phyloP scores from a whole-genome alignment of 2,113 vertebrate species.

The Empidonax alnorum region DNA sequence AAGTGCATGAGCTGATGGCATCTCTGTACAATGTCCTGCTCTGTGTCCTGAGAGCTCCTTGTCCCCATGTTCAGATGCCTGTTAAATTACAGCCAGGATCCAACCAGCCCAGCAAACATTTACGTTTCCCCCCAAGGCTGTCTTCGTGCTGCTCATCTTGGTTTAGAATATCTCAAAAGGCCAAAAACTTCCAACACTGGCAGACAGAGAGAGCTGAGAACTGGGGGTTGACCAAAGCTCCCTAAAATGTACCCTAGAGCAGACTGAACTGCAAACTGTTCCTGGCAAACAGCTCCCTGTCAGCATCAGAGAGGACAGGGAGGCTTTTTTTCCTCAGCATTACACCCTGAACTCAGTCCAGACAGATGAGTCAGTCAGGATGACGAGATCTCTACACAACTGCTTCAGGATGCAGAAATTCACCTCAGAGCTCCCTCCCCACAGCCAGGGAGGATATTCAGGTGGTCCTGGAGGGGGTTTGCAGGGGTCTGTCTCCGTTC shows the following conservation, averaged over 20 bases:
- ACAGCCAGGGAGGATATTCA: neutral
- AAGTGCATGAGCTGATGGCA: neutral
- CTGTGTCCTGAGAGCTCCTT: neutral
- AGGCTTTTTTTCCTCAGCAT: neutral
- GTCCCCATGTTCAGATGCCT: neutral
- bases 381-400: neutral
- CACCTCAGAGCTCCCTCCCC: slow-evolving; percentile 6
- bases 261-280: neutral
- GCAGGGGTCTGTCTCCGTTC: neutral
- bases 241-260: neutral
- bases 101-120: neutral
- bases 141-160: neutral
- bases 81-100: neutral
- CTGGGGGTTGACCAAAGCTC: neutral
- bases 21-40: neutral
- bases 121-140: neutral
- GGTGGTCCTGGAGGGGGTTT: neutral
- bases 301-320: neutral
- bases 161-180: neutral
- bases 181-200: neutral
- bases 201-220: neutral
- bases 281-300: neutral
- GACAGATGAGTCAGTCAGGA: slow-evolving; percentile 28
- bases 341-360: neutral
- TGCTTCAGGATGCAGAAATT: slow-evolving; percentile 52